Percentiles rank a stretch among this genome's conserved stretches.
These are phyloP conservation scores for Papilio glaucus DNA, from an alignment of 1,140 invertebrate species.

Conservation along the genomic window DNA sequence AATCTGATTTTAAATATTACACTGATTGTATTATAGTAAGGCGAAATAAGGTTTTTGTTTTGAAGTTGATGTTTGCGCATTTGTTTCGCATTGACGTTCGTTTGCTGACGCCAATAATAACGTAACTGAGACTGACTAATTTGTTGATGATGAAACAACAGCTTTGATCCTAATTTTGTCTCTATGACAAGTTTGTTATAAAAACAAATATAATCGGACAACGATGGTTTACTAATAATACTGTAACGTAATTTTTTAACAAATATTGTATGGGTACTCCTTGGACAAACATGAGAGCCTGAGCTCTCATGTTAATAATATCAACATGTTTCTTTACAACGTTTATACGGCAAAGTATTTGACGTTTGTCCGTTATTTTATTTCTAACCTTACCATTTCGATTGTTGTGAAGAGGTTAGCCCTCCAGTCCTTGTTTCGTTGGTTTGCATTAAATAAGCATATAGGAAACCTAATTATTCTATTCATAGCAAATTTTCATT, in stretches of 20 bases:
- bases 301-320: too few relatives aligned
- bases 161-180: constrained; percentile 18
- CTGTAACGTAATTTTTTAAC: not conserved
- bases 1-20: not conserved
- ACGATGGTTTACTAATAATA: not conserved
- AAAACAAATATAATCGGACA: not conserved
- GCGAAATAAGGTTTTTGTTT: constrained; percentile 24
- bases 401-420: constrained; percentile 52
- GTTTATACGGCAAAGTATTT: too few relatives aligned
- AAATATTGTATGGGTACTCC: too few relatives aligned
- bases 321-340: too few relatives aligned
- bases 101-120: constrained; percentile 1
- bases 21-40: not conserved
- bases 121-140: constrained; percentile 8
- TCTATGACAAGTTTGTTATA: not conserved
- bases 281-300: too few relatives aligned
- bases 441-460: constrained; percentile 45
- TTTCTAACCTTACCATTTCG: constrained; percentile 57
- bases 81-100: constrained; percentile 9
- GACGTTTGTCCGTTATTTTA: not conserved
- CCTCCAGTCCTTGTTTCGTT: constrained; percentile 55
- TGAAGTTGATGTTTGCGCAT: constrained; percentile 7
- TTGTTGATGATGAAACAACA: not conserved
- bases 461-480: constrained; percentile 36
- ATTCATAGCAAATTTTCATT: constrained; percentile 18